A percentile compares a stretch with the other conserved stretches of the same genome.
These are phyloP conservation scores for Pogonognathellus flavescens DNA, from an alignment of 1,140 invertebrate species.

Conservation along the genomic window DNA sequence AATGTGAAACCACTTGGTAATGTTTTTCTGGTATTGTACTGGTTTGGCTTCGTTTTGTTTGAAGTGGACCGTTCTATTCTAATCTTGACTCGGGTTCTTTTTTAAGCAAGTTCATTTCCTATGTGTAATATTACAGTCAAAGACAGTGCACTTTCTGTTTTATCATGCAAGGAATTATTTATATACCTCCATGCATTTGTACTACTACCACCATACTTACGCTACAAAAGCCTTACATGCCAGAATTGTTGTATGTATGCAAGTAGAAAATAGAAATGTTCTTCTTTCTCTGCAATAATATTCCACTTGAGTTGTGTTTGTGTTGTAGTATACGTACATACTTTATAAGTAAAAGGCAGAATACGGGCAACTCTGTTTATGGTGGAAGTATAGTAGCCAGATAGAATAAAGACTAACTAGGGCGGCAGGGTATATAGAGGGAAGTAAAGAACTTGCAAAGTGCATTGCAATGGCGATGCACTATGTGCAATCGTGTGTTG, in stretches of 20 bases:
- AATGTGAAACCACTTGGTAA: not conserved
- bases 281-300: not conserved
- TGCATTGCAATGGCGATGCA: slow-evolving; percentile 34
- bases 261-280: slow-evolving; percentile 6
- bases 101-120: not conserved
- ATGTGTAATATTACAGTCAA: not conserved
- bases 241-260: not conserved
- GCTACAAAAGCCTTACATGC: too few species aligned
- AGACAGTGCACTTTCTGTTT: not conserved
- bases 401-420: too few species aligned
- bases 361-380: too few species aligned
- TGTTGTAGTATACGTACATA: too few species aligned
- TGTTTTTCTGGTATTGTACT: not conserved
- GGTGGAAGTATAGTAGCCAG: too few species aligned
- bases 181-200: too few species aligned
- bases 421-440: not conserved
- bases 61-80: not conserved
- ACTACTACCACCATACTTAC: too few species aligned
- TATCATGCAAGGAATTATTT: not conserved
- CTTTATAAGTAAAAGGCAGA: too few species aligned
- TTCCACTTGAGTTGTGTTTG: too few species aligned
- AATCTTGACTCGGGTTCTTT: not conserved
- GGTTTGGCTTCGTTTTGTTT: not conserved
- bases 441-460: slow-evolving; percentile 10
- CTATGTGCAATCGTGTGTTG: slow-evolving; percentile 2